Evolutionary conservation across 2,797 vertebrate genomes (phyloP).

Genomic region (Oreortyx pictus): DNA sequence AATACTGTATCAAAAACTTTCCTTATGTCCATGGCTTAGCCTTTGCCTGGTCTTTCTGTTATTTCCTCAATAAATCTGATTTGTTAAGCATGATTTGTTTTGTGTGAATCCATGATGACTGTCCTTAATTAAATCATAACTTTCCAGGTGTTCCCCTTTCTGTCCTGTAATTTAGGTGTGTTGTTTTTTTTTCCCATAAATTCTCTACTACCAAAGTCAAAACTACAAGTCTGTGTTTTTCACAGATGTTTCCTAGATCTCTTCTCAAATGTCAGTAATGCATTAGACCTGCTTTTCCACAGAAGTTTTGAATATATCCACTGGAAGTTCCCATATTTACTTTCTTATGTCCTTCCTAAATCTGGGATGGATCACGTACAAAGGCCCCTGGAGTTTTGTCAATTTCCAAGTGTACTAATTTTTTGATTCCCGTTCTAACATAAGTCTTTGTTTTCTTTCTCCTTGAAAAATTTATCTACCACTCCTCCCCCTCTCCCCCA

Average conservation of each 20-base stretch:
- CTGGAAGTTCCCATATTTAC: constrained; percentile 42
- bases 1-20: constrained; percentile 68
- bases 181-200: not conserved
- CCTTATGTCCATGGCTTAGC: constrained; percentile 65
- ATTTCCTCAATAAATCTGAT: constrained; percentile 76
- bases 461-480: constrained; percentile 45
- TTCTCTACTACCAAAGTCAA: constrained; percentile 17
- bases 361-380: constrained; percentile 36
- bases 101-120: constrained; percentile 59
- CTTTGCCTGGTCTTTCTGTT: constrained; percentile 66
- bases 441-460: constrained; percentile 59
- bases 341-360: constrained; percentile 43
- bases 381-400: constrained; percentile 27
- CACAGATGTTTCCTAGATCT: constrained; percentile 33
- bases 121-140: constrained; percentile 75
- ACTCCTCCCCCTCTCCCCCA: constrained; percentile 12
- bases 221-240: constrained; percentile 53
- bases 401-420: constrained; percentile 53
- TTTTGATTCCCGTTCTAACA: constrained; percentile 39
- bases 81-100: constrained; percentile 66
- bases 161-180: constrained; percentile 39
- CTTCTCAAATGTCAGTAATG: constrained; percentile 50
- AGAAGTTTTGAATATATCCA: not conserved
- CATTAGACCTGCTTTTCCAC: constrained; percentile 3
- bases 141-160: constrained; percentile 68